Evolutionary conservation across 2,113 vertebrate species (phyloP).

Genomic region (Scomber japonicus): DNA sequence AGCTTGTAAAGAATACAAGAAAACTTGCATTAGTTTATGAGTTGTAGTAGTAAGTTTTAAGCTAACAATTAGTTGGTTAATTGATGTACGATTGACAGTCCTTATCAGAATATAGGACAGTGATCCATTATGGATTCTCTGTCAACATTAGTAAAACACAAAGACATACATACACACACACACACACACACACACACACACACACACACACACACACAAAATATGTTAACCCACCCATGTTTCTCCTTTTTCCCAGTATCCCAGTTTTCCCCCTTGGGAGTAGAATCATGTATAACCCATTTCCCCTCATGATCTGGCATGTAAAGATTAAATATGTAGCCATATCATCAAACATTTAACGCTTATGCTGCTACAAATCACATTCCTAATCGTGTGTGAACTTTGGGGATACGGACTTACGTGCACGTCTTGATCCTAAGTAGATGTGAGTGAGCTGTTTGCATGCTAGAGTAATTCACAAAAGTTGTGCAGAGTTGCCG

Average conservation of each 20-base stretch:
- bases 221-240: constrained; percentile 38
- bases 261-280: constrained; percentile 49
- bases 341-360: constrained; percentile 76
- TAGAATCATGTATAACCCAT: constrained; percentile 67
- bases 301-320: constrained; percentile 63
- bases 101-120: neutral
- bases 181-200: neutral
- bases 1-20: constrained; percentile 23
- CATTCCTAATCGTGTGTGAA: constrained; percentile 49
- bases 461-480: constrained; percentile 55
- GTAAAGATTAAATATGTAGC: constrained; percentile 74
- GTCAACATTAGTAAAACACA: constrained; percentile 15
- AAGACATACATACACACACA: neutral
- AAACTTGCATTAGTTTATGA: constrained; percentile 23
- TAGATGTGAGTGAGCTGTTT: constrained; percentile 50
- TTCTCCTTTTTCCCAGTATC: constrained; percentile 30
- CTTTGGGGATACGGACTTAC: constrained; percentile 42
- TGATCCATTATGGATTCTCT: constrained; percentile 4
- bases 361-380: constrained; percentile 61
- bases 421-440: constrained; percentile 61
- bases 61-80: neutral
- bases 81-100: no score
- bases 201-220: neutral
- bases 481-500: constrained; percentile 31
- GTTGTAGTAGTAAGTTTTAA: neutral